Evolutionary conservation across 2,888 invertebrate species (phyloP), one percentile per base, ranked within the genome.

Genomic region (Coelinius sp.): DNA sequence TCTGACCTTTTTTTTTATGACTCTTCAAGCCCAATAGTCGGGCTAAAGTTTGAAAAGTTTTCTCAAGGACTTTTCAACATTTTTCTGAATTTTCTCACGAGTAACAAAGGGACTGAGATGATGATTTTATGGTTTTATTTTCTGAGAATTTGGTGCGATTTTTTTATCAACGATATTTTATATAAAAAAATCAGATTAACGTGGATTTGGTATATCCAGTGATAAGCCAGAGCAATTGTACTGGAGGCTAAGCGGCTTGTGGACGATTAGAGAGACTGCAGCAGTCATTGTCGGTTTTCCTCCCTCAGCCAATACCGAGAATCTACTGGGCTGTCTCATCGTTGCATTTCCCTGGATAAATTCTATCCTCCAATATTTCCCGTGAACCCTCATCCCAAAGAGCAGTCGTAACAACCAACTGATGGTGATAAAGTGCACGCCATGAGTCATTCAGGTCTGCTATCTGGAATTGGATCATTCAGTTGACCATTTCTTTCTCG

Each of bases 21-120:
- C 24, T 27, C 25, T 25, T 53, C 53, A n/a, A 6, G 20, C 17
- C 59, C 31, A 59, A 31, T 59, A 31, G 25, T 31, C 20, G 31
- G 20, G 56, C n/a, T n/a, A 27, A 31, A 27, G 8, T 27, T 56
- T 20, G n/a, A 14, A 17, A 35, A 59, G 20, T 35, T n/a, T n/a
- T 59, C 59, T 35, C 31, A 20, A 59, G 35, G n/a, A 59, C 17
- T 59, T 59, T 59, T 59, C 59, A 27, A 59, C 59, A 59, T 35
- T 59, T 59, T 35, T 7, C 0, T 1, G 56, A 14, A 59, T 59
- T 59, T 59, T 59, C 31, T 7, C 59, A 31, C 31, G 59, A 0
- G 56, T 7, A 53, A 31, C 31, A 49, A 59, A 59, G 17, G 35
- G 31, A 31, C 12, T 59, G 17, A 14, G n/a, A 59, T 59, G 31